These are phyloP conservation scores for Frankliniella fusca DNA, from an alignment of 2,888 invertebrate species.

Conservation along the genomic window DNA sequence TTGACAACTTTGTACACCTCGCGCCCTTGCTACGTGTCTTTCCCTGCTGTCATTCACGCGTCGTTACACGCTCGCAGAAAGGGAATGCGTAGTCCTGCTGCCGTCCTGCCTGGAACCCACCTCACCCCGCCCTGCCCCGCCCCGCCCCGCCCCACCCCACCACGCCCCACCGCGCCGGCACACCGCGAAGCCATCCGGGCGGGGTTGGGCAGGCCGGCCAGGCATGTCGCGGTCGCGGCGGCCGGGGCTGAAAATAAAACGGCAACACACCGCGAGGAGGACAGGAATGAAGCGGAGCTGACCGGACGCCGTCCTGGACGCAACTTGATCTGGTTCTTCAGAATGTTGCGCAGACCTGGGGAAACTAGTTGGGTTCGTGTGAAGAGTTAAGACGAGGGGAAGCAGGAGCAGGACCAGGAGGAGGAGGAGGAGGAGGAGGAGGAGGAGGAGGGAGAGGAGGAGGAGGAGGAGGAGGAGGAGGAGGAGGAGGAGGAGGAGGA, in stretches of 20 bases:
- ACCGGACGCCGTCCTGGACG: not conserved
- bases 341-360: not conserved
- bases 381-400: not conserved
- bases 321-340: not conserved
- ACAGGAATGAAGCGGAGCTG: not conserved
- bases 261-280: not conserved
- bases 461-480: not conserved
- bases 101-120: too few relatives aligned
- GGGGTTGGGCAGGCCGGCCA: not conserved
- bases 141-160: too few relatives aligned
- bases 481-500: not conserved
- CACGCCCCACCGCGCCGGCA: not conserved
- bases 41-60: too few relatives aligned
- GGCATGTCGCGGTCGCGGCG: not conserved
- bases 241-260: not conserved
- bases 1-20: too few relatives aligned
- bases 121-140: too few relatives aligned
- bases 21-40: too few relatives aligned
- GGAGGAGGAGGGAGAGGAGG: not conserved
- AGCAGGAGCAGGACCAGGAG: not conserved
- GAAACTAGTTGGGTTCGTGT: not conserved
- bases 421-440: too few relatives aligned
- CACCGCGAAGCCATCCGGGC: not conserved
- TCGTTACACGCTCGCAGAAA: too few relatives aligned
- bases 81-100: too few relatives aligned